Evolutionary conservation across 2,888 invertebrate genomes (phyloP), one percentile per base, ranked within the genome.

Genomic region (Sphecodes monilicornis): DNA sequence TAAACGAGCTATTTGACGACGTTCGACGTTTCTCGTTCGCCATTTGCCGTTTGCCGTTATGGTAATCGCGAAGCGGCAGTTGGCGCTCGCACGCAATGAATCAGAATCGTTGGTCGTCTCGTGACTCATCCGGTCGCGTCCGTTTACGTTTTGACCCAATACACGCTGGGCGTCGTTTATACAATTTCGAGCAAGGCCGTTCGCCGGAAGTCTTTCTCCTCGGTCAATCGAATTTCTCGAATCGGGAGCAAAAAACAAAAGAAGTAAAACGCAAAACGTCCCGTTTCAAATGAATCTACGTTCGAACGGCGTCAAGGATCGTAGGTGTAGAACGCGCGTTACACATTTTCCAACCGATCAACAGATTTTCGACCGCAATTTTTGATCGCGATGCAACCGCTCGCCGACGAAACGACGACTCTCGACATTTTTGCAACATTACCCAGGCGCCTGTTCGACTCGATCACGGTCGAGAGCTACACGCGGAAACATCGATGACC

Each of bases 61-160:
- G 64, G 73, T 60, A 57, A 79, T 82, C 81, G 84, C 85, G 54
- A 80, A 69, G 32, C 69, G 54, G 68, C 80, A 84, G 84, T 85
- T 78, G 32, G 64, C 32, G 36, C 39, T 50, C 54, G 57, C 82
- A 46, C 57, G 66, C 70, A 85, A 76, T 86, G 85, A 86, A 86
- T 86, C 80, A 85, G 85, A 85, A 86, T 78, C 72, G 78, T 29
- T n/a, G 64, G 50, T 82, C 80, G 74, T 85, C 85, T 75, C 82
- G 50, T 86, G 86, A 86, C 82, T 86, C 86, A 86, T 32, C 70
- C 36, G 16, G 41, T 39, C 36, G n/a, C 54, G 29, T 29, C 41
- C 54, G 80, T 78, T 76, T 79, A 76, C 54, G 60, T 85, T 82
- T 85, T 50, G 68, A 60, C 66, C 36, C 66, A 80, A 83, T 77